Percentiles rank a stretch among this genome's conserved stretches.
Evolutionary conservation across 2,888 invertebrate genomes (phyloP).

Genomic region (Gryllus longicercus): DNA sequence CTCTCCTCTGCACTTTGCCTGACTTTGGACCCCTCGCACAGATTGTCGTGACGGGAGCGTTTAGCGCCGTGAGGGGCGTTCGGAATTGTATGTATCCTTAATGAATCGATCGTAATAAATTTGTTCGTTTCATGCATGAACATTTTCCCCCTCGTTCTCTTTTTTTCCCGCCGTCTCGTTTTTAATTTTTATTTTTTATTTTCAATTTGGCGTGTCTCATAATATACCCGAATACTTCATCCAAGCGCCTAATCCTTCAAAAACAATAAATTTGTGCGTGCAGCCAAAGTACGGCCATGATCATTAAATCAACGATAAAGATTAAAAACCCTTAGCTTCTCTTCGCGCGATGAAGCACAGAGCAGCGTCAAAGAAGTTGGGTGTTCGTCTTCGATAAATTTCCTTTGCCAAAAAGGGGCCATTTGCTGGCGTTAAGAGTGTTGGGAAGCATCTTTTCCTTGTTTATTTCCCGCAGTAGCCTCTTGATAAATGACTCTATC

Average conservation of each 20-base stretch:
- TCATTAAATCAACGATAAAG: not conserved
- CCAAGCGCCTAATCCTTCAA: not conserved
- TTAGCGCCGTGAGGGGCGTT: no score
- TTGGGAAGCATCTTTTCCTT: not conserved
- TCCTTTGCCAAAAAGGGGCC: not conserved
- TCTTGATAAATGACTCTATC: not conserved
- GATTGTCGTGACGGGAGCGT: no score
- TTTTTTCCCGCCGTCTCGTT: no score
- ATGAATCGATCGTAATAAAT: no score
- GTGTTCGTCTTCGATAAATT: not conserved
- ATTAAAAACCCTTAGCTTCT: not conserved
- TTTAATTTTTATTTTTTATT: no score
- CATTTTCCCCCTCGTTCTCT: no score
- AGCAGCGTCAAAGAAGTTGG: not conserved
- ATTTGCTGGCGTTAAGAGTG: not conserved
- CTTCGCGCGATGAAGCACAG: not conserved
- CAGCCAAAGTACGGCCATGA: not conserved
- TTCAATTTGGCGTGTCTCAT: no score
- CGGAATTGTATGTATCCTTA: no score
- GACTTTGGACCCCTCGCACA: no score
- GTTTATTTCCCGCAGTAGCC: constrained; percentile 6
- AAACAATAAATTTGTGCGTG: not conserved
- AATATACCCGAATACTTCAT: not conserved
- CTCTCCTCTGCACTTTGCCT: no score
- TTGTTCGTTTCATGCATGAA: no score